These are phyloP conservation scores for Limnephilus auricula DNA, from an alignment of 2,888 invertebrate species.

Conservation along the genomic window DNA sequence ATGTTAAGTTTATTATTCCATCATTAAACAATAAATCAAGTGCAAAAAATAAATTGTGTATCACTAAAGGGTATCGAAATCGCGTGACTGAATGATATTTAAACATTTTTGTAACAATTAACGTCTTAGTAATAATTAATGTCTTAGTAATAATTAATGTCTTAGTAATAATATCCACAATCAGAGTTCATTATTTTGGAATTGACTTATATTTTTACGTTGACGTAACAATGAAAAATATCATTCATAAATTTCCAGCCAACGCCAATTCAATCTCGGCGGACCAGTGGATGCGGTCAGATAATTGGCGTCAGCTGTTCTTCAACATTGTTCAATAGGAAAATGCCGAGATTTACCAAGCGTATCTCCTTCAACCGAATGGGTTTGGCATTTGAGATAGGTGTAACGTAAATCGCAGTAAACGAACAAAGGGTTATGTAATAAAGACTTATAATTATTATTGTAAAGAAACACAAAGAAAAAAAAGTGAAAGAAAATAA, in stretches of 20 bases:
- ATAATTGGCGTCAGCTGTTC: slow-evolving; percentile 6
- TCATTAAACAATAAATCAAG: not conserved
- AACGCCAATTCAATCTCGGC: not conserved
- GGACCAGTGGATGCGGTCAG: slow-evolving; percentile 15
- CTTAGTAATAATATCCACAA: not conserved
- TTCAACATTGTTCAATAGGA: not conserved
- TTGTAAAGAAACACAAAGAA: too few relatives aligned
- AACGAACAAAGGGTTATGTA: not conserved
- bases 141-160: not conserved
- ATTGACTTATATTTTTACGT: not conserved
- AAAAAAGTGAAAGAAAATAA: not conserved
- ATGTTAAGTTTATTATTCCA: not conserved
- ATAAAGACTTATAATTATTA: not conserved
- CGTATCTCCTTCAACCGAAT: not conserved
- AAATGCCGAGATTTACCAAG: not conserved
- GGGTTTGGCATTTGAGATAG: not conserved
- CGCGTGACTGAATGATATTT: not conserved
- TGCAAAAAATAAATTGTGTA: not conserved
- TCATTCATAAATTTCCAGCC: slow-evolving; percentile 18
- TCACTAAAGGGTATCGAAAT: not conserved
- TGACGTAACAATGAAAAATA: slow-evolving; percentile 13
- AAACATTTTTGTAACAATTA: not conserved
- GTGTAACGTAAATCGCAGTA: not conserved
- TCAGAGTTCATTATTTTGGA: not conserved
- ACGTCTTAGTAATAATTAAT: not conserved